Base-by-base conservation (phyloP, 2,113 vertebrate genomes). In the Amia ocellicauda region DNA sequence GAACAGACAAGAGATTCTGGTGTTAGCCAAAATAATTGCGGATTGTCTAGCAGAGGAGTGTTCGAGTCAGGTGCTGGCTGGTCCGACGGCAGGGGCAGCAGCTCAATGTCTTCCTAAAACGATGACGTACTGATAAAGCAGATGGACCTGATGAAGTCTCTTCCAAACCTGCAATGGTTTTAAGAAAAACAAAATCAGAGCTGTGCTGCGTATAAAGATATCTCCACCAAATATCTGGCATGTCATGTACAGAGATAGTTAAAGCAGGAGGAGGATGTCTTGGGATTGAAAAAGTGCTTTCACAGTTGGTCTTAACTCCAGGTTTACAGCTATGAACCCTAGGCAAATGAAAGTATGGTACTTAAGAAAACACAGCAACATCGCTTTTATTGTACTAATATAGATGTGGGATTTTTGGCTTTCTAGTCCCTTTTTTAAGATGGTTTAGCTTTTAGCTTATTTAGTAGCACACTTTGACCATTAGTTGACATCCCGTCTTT, bases 361-460 rank as follows among this genome's bases (percentile, higher is more conserved):
- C 74, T 81, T 82, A 83, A 69, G 79, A 78, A 82, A 78, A 82
- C 78, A 83, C 79, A 77, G 80, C 76, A 76, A 85, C 74, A 50
- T 82, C 79, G 72, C 80, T 77, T 82, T 86, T 87, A 85, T 83
- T 86, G 75, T 85, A 83, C 80, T 81, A 79, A 69, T 84, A 79
- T 88, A 85, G 83, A 76, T 78, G 71, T 71, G 83, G 80, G 85
- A 86, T 85, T 85, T n/a, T 78, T 83, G 84, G 75, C 83, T 83
- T 83, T 78, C 64, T 70, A 79, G 82, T 86, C 81, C 82, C 73
- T 83, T 73, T 79, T n/a, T 75, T 89, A 87, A 78, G 78, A 80
- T 57, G 40, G 59, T 79, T 86, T 86, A 83, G 81, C 72, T 78
- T 77, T 85, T 85, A 87, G 83, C 83, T 84, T 84, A 84, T 86